Evolutionary conservation across 2,113 vertebrate genomes (phyloP).

Genomic region (Megalops atlanticus): DNA sequence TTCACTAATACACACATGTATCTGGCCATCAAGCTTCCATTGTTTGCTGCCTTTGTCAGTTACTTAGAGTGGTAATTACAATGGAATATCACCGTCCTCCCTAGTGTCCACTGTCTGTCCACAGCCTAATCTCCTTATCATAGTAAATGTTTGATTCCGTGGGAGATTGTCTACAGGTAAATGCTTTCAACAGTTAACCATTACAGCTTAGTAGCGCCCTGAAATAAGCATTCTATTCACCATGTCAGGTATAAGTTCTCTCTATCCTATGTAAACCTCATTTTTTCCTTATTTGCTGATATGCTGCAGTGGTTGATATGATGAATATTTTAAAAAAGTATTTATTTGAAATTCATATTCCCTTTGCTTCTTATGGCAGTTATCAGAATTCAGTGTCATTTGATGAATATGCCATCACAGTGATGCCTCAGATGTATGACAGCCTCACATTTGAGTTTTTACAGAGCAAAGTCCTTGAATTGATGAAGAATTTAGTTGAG

Average conservation of each 20-base stretch:
- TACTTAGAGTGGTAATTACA: background rate
- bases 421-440: background rate
- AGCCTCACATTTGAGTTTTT: background rate
- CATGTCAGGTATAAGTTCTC: background rate
- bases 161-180: background rate
- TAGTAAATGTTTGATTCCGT: background rate
- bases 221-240: too few relatives aligned
- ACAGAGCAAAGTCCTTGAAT: background rate
- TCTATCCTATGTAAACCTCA: background rate
- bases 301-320: background rate
- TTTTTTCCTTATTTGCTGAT: background rate
- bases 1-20: background rate
- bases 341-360: background rate
- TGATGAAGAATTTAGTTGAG: background rate
- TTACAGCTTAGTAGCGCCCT: background rate
- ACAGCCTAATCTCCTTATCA: constrained; percentile 48
- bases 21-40: background rate
- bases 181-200: constrained; percentile 5
- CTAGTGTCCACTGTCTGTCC: constrained; percentile 32
- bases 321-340: background rate
- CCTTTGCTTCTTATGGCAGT: background rate
- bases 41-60: constrained; percentile 7
- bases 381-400: background rate
- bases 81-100: background rate
- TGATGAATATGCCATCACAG: background rate